Percentiles rank a stretch among this genome's conserved stretches.
Conservation (phyloP, 2,113 vertebrate genomes). For the Natator depressus region DNA sequence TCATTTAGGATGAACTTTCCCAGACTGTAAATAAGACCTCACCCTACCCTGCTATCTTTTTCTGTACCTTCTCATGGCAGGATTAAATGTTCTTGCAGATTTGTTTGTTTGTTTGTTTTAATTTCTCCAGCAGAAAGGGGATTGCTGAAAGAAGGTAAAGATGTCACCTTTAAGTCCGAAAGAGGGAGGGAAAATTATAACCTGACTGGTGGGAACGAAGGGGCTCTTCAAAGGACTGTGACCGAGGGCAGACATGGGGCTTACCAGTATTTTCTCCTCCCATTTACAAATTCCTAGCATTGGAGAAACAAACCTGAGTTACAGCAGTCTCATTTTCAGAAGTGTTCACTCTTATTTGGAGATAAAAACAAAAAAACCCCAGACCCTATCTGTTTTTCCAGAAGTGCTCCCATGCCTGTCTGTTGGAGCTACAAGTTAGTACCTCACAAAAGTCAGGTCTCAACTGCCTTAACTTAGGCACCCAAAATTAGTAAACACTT, state of each 20-base stretch:
- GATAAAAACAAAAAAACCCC: too few species aligned
- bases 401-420: fast-evolving
- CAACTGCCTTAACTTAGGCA: background rate
- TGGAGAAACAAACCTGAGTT: background rate
- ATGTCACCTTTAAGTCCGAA: background rate
- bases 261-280: fast-evolving
- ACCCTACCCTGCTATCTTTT: background rate
- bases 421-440: background rate
- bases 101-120: background rate
- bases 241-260: background rate
- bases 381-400: background rate
- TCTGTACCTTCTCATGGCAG: background rate
- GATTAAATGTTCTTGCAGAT: background rate
- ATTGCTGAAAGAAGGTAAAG: fast-evolving
- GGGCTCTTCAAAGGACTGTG: fast-evolving
- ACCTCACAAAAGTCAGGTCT: background rate
- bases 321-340: fast-evolving
- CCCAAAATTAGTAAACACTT: background rate
- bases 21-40: background rate
- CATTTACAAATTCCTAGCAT: background rate
- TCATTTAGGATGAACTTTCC: background rate
- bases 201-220: background rate
- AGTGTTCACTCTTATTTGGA: fast-evolving
- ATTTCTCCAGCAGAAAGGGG: background rate
- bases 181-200: background rate